These are phyloP conservation scores for Nicator chloris DNA, from an alignment of 2,113 vertebrate species.

Conservation along the genomic window DNA sequence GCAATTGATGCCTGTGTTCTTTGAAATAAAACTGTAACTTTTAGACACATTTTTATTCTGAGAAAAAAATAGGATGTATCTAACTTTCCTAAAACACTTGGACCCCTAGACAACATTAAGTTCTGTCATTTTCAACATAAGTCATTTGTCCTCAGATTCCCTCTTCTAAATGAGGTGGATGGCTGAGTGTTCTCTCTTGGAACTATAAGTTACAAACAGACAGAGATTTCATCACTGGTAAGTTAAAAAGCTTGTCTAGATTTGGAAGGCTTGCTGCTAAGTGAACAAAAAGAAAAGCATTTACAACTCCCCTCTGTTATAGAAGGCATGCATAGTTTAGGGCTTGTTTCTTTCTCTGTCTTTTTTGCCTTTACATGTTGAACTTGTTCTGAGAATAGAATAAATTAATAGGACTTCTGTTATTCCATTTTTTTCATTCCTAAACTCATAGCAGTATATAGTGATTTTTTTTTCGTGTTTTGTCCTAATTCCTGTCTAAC, in stretches of 20 bases:
- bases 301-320: background rate
- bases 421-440: background rate
- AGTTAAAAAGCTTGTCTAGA: background rate
- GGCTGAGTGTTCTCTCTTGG: background rate
- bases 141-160: background rate
- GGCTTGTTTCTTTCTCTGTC: background rate
- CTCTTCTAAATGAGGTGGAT: background rate
- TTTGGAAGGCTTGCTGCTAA: background rate
- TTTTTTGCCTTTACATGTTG: background rate
- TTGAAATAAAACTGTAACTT: background rate
- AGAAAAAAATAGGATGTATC: background rate
- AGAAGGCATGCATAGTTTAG: background rate
- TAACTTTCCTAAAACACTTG: background rate
- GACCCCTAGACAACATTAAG: background rate
- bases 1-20: background rate
- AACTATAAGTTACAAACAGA: background rate
- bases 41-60: background rate
- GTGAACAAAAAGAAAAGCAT: background rate
- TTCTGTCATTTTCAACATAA: background rate
- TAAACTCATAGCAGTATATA: background rate
- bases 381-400: background rate
- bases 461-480: background rate
- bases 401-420: background rate
- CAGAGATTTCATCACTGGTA: background rate
- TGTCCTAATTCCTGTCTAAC: background rate